These are phyloP conservation scores for Cosmorhoe ocellata DNA, from an alignment of 2,888 invertebrate species.

Conservation along the genomic window DNA sequence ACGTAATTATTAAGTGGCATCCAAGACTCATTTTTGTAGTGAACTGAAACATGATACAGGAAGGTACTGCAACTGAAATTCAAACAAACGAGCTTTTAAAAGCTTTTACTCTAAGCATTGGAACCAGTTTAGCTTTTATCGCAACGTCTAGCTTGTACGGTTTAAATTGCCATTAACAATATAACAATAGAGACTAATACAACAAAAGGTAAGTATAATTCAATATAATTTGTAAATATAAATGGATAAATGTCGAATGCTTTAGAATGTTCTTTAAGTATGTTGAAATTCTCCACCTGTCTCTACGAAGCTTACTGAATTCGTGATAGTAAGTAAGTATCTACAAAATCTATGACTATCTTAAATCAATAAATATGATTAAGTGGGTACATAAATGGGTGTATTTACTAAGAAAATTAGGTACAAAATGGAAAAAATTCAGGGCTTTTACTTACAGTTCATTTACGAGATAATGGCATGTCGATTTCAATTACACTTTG, in stretches of 20 bases:
- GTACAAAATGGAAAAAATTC: too few species aligned
- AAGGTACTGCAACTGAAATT: neutral
- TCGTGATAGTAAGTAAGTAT: neutral
- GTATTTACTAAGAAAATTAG: too few species aligned
- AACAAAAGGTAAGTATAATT: too few species aligned
- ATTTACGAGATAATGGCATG: neutral
- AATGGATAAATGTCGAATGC: constrained; percentile 2
- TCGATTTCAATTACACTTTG: constrained; percentile 2
- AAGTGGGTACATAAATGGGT: too few species aligned
- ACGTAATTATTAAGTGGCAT: neutral
- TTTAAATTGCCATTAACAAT: neutral
- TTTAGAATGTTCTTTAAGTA: constrained; percentile 6
- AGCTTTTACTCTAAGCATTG: neutral
- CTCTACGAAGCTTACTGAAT: constrained; percentile 2
- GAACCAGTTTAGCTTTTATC: neutral
- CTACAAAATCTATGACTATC: too few species aligned
- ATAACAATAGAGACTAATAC: neutral
- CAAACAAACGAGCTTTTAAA: constrained; percentile 2
- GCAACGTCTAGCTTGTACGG: neutral
- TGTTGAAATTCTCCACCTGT: constrained; percentile 5
- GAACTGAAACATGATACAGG: neutral
- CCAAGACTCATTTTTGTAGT: neutral
- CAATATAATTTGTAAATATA: too few species aligned
- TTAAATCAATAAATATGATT: too few species aligned
- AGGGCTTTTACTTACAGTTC: neutral